These are phyloP conservation scores for Cantharis flavilabris DNA, from an alignment of 2,888 invertebrate species.

Conservation along the genomic window DNA sequence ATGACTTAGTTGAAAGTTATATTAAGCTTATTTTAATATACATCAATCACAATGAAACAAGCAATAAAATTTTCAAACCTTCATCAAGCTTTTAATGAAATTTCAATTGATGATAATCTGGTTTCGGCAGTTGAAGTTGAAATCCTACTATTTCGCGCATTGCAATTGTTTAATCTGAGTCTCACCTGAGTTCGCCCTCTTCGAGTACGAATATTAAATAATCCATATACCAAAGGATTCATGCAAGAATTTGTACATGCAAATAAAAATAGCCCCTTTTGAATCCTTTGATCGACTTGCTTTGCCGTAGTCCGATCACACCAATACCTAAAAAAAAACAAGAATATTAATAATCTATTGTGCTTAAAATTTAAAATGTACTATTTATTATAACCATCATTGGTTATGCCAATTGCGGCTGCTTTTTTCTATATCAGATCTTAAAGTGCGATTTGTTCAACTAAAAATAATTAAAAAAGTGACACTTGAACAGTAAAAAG, in stretches of 20 bases:
- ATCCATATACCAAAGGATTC: slow-evolving; percentile 94
- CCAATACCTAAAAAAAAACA: slow-evolving; percentile 70
- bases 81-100: slow-evolving; percentile 42
- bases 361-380: too few relatives aligned
- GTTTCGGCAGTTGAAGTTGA: slow-evolving; percentile 50
- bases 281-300: slow-evolving; percentile 75
- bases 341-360: background rate
- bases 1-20: background rate
- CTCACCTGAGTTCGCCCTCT: slow-evolving; percentile 50
- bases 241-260: slow-evolving; percentile 96
- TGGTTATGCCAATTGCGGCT: too few relatives aligned
- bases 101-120: slow-evolving; percentile 45
- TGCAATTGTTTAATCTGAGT: slow-evolving; percentile 47
- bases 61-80: background rate
- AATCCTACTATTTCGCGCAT: slow-evolving; percentile 29
- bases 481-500: too few relatives aligned
- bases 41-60: background rate
- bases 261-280: slow-evolving; percentile 87
- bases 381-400: too few relatives aligned
- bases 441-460: too few relatives aligned
- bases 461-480: too few relatives aligned
- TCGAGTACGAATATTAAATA: slow-evolving; percentile 75
- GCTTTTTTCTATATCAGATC: too few relatives aligned
- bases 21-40: background rate
- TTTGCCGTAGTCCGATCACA: slow-evolving; percentile 73